Conservation (phyloP, 2,797 vertebrate species). For the Pseudopleuronectes americanus region DNA sequence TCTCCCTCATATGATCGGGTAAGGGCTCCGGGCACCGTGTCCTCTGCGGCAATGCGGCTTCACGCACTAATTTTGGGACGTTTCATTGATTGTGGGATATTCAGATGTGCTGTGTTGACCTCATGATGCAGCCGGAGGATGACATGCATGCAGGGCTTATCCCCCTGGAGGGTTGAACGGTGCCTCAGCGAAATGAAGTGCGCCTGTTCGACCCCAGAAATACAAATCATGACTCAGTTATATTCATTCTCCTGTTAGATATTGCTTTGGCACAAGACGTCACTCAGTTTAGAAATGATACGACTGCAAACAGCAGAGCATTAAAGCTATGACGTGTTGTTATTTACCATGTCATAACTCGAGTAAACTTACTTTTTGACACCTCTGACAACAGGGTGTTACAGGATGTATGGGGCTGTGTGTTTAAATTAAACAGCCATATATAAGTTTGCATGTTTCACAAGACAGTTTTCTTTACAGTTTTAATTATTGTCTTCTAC, state of each 20-base stretch:
- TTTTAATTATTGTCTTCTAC: not conserved
- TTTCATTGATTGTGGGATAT: slow-evolving; percentile 20
- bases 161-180: not conserved
- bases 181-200: slow-evolving; percentile 26
- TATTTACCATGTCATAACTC: slow-evolving; percentile 4
- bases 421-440: no score
- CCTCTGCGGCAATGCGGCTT: slow-evolving; percentile 73
- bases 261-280: not conserved
- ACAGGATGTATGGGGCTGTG: no score
- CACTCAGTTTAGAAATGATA: not conserved
- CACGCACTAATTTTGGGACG: slow-evolving; percentile 41
- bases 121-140: slow-evolving; percentile 36
- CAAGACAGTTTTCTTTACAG: no score
- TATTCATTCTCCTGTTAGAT: not conserved
- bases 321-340: not conserved
- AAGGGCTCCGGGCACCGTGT: slow-evolving; percentile 44
- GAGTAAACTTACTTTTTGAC: slow-evolving; percentile 8
- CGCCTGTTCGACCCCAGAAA: slow-evolving; percentile 5
- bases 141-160: slow-evolving; percentile 36
- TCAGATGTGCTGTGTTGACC: slow-evolving; percentile 30
- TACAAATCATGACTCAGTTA: slow-evolving; percentile 4
- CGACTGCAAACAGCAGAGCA: not conserved
- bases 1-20: slow-evolving; percentile 42
- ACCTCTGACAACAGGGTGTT: no score
- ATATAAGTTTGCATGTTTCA: no score